phyloP scores from a whole-genome alignment of 1,140 invertebrate species.

The Cardiocondyla obscurior region DNA sequence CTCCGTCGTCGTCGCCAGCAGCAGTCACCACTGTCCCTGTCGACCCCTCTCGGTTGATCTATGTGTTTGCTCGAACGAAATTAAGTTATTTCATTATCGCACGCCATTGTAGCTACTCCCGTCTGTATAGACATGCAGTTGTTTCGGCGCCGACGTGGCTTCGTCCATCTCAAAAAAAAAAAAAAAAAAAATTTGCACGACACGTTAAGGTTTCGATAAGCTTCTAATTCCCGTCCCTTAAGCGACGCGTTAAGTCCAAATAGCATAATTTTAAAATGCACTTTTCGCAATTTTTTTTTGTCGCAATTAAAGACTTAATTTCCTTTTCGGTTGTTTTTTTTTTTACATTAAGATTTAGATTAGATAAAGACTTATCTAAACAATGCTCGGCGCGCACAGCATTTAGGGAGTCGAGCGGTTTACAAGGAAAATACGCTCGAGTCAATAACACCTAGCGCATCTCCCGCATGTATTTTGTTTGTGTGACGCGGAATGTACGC shows the following conservation, averaged over 20 bases:
- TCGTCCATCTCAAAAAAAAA: constrained; percentile 28
- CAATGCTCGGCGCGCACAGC: not conserved
- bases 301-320: no score
- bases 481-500: not conserved
- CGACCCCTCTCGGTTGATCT: constrained; percentile 60
- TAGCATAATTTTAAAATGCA: not conserved
- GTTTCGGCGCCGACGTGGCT: constrained; percentile 66
- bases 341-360: no score
- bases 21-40: constrained; percentile 21
- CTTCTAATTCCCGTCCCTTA: not conserved
- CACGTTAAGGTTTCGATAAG: constrained; percentile 8
- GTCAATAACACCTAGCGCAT: not conserved
- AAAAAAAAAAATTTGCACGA: not conserved
- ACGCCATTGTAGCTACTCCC: constrained; percentile 20
- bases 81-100: constrained; percentile 72
- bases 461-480: not conserved
- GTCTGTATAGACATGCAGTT: constrained; percentile 40
- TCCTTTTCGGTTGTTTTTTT: not conserved
- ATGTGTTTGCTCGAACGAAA: constrained; percentile 69
- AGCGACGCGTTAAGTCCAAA: constrained; percentile 4
- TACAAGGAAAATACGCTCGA: not conserved
- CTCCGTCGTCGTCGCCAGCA: not conserved
- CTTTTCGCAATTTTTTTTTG: not conserved
- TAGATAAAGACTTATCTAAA: not conserved
- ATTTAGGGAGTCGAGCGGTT: not conserved